Evolutionary conservation across 2,797 vertebrate species (phyloP), one percentile per base, ranked within the genome.

Genomic region (Zalophus californianus): DNA sequence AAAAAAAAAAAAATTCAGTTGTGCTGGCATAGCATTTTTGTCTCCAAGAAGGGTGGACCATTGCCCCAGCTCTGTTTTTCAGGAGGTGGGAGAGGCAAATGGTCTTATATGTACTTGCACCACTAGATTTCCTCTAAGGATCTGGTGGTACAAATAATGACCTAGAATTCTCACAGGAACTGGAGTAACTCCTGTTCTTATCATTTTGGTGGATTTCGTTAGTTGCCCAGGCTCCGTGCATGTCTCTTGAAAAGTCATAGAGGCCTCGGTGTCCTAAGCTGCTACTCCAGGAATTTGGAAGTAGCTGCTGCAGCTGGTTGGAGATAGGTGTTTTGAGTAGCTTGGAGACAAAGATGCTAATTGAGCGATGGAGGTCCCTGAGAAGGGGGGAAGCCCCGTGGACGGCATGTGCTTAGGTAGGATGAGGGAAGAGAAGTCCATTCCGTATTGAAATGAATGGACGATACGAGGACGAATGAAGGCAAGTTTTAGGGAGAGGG

Each of bases 241-340:
- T 18, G 13, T 78, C 75, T 94, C 90, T 20, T 21, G 82, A 38
- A 73, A 92, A 90, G 60, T 64, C 73, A 72, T 25, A 52, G 73
- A 68, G 80, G 54, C 52, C 60, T 44, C 23, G n/a, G 27, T 32
- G 68, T 75, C 50, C 29, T 32, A 44, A 29, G 66, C 21, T 72
- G 58, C 14, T 78, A 9, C 52, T 92, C 35, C 2, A 15, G 44
- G 56, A 60, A 21, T 94, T 72, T 60, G 41, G 75, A 62, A 85
- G 56, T 32, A 54, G 48, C 78, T 52, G 56, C 16, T 32, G 23
- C 48, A 87, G 77, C 87, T 80, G 50, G 70, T 18, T 41, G 73
- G 68, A 90, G 41, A 66, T 1, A 60, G 25, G 60, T 21, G 94
- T 97, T 79, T 52, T 56, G 35, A 52, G 72, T 80, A 77, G 18